Evolutionary conservation across 1,140 invertebrate species (phyloP).

Genomic region (Penaeus chinensis): DNA sequence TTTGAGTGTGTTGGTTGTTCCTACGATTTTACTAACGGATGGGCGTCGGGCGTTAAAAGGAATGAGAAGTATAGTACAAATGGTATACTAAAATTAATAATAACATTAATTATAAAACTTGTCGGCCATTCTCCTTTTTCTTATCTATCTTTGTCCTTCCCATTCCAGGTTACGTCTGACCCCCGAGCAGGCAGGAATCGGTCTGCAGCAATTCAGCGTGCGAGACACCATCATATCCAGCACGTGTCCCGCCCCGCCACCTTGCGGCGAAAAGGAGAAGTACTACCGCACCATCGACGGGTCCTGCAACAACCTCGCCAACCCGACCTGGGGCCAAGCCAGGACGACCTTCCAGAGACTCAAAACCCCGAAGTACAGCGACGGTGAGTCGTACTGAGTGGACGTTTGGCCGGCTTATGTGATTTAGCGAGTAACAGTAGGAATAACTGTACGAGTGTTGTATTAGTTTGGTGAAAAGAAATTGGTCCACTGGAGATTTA

Average conservation of each 20-base stretch:
- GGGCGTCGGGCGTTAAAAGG: no score
- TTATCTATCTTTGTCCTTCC: background rate
- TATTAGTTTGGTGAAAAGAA: no score
- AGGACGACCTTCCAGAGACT: slow-evolving; percentile 84
- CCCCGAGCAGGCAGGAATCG: slow-evolving; percentile 42
- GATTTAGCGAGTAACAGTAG: no score
- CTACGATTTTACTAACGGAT: no score
- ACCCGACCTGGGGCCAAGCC: slow-evolving; percentile 80
- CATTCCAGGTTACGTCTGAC: slow-evolving; percentile 34
- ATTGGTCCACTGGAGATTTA: no score
- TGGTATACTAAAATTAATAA: no score
- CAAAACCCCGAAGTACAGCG: slow-evolving; percentile 82
- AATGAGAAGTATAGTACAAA: no score
- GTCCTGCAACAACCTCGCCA: slow-evolving; percentile 84
- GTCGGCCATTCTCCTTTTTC: background rate
- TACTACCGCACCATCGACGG: slow-evolving; percentile 83
- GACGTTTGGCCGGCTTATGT: background rate
- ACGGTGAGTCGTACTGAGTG: slow-evolving; percentile 74
- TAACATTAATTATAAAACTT: no score
- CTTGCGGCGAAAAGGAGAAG: slow-evolving; percentile 36
- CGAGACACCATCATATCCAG: slow-evolving; percentile 45
- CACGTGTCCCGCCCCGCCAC: slow-evolving; percentile 35
- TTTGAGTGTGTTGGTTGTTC: no score
- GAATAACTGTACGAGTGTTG: no score
- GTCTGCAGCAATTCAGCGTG: slow-evolving; percentile 55